These are phyloP conservation scores for Nipponia nippon DNA, from an alignment of 2,113 vertebrate species.

Conservation along the genomic window DNA sequence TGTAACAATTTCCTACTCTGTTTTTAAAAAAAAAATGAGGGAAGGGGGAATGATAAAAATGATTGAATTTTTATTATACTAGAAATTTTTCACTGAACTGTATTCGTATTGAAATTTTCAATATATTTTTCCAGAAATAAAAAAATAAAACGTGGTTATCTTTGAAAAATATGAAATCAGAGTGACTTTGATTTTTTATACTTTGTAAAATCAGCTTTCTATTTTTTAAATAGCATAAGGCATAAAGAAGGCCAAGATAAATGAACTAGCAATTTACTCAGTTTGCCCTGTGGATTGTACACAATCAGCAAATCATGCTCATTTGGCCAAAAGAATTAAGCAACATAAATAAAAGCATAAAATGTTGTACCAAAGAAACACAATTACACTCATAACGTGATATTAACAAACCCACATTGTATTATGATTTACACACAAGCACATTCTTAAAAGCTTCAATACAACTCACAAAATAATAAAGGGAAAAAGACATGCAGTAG, in stretches of 20 bases:
- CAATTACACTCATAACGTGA: neutral
- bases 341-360: neutral
- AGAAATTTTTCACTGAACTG: neutral
- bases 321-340: neutral
- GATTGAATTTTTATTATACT: neutral
- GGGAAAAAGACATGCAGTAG: neutral
- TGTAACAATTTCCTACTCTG: neutral
- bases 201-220: neutral
- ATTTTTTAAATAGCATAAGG: neutral
- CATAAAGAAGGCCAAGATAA: neutral
- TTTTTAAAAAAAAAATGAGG: neutral
- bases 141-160: conserved; percentile 35
- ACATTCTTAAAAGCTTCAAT: neutral
- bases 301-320: neutral
- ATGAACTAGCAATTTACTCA: neutral
- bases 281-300: neutral
- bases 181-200: neutral
- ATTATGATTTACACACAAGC: neutral
- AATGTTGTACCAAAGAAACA: neutral
- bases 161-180: conserved; percentile 13
- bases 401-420: neutral
- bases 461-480: neutral
- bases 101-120: neutral
- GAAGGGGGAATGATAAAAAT: neutral
- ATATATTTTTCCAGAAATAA: conserved; percentile 22